These are phyloP conservation scores for Nixonia krombeini DNA, from an alignment of 1,140 invertebrate genomes.

Conservation along the genomic window DNA sequence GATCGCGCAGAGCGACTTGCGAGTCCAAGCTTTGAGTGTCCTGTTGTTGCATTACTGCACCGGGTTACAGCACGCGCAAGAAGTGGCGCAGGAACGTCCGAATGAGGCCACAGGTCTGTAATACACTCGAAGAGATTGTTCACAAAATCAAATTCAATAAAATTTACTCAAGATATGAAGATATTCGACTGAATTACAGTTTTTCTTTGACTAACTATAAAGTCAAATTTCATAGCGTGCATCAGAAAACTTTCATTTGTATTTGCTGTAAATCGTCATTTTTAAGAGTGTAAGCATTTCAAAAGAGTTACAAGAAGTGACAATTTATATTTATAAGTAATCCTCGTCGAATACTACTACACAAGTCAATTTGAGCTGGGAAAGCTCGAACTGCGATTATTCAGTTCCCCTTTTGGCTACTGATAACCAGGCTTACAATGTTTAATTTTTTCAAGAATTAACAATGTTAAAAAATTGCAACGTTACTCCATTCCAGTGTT, in stretches of 20 bases:
- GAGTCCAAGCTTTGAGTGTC: constrained; percentile 84
- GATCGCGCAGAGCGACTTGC: constrained; percentile 79
- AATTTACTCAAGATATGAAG: not conserved
- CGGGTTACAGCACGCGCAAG: constrained; percentile 79
- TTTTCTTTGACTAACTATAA: too few relatives aligned
- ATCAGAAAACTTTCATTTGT: not conserved
- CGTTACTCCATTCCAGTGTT: too few relatives aligned
- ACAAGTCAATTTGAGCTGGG: constrained; percentile 20
- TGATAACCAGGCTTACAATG: too few relatives aligned
- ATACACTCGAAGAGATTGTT: constrained; percentile 1
- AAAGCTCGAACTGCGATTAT: not conserved
- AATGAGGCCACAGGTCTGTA: constrained; percentile 41
- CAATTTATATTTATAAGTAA: not conserved
- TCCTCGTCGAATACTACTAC: not conserved
- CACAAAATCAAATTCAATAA: not conserved
- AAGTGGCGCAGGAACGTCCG: constrained; percentile 63
- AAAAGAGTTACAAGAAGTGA: too few relatives aligned
- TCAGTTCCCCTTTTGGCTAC: too few relatives aligned
- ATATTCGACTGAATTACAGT: too few relatives aligned
- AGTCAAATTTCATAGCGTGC: too few relatives aligned
- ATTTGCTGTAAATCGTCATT: too few relatives aligned
- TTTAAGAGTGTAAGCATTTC: too few relatives aligned
- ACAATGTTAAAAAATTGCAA: too few relatives aligned
- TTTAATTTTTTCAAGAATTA: too few relatives aligned
- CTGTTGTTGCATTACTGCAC: constrained; percentile 90